These are phyloP conservation scores for Dryococelus australis DNA, from an alignment of 2,888 invertebrate species.

Conservation along the genomic window DNA sequence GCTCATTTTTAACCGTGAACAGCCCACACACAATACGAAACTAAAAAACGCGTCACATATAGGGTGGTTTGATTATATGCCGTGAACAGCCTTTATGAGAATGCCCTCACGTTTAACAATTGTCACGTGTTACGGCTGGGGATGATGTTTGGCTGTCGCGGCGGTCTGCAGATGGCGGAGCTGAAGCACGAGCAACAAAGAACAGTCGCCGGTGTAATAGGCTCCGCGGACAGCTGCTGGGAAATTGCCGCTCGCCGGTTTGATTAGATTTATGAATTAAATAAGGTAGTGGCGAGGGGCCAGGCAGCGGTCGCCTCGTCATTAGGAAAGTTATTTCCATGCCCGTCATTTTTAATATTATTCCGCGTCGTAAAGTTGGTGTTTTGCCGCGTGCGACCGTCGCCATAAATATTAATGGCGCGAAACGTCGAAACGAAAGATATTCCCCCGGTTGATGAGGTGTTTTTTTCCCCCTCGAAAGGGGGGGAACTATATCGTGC, in stretches of 20 bases:
- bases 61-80: too few relatives aligned
- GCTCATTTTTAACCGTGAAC: too few relatives aligned
- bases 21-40: too few relatives aligned
- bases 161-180: too few relatives aligned
- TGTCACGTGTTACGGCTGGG: too few relatives aligned
- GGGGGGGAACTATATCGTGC: background rate
- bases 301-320: background rate
- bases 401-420: background rate
- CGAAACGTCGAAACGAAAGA: slow-evolving; percentile 3
- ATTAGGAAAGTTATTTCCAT: background rate
- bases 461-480: background rate
- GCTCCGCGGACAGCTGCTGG: background rate
- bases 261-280: slow-evolving; percentile 16
- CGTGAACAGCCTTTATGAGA: too few relatives aligned
- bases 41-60: too few relatives aligned
- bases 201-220: slow-evolving; percentile 4
- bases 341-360: background rate
- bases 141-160: too few relatives aligned
- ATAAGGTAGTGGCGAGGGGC: background rate
- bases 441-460: background rate
- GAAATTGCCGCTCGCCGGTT: slow-evolving; percentile 8
- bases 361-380: slow-evolving; percentile 6
- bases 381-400: background rate
- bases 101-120: too few relatives aligned
- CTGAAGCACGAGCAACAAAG: background rate